These are phyloP conservation scores for Phyto melanocephala DNA, from an alignment of 2,888 invertebrate genomes.

Conservation along the genomic window DNA sequence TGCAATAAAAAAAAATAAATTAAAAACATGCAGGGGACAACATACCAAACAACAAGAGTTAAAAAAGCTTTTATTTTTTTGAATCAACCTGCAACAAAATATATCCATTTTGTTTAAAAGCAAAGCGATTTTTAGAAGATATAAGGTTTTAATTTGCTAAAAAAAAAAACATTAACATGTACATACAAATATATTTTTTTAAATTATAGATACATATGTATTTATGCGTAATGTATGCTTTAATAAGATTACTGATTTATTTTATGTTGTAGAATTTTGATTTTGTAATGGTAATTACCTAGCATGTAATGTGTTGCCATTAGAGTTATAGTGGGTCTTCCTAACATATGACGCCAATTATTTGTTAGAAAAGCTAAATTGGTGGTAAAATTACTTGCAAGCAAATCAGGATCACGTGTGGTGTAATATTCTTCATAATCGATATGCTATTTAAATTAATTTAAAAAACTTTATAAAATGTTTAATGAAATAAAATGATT, in stretches of 20 bases:
- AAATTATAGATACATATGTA: too few species aligned
- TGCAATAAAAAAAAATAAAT: constrained; percentile 6
- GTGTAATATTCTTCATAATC: constrained; percentile 97
- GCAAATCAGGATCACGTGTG: constrained; percentile 95
- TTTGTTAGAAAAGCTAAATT: constrained; percentile 97
- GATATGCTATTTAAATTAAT: constrained; percentile 83
- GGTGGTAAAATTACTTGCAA: constrained; percentile 95
- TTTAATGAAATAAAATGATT: constrained; percentile 37
- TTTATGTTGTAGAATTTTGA: constrained; percentile 6
- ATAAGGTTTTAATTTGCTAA: background rate
- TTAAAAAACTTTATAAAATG: constrained; percentile 49
- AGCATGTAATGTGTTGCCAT: constrained; percentile 90
- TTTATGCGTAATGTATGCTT: background rate
- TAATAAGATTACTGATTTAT: background rate
- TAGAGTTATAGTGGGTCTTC: constrained; percentile 95
- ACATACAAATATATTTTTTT: too few species aligned
- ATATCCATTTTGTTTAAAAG: constrained; percentile 11
- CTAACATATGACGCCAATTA: constrained; percentile 98
- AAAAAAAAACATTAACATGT: too few species aligned
- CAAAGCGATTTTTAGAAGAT: constrained; percentile 37
- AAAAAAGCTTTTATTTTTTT: background rate
- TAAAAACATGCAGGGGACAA: constrained; percentile 43
- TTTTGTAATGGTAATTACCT: constrained; percentile 82
- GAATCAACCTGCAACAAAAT: constrained; percentile 42
- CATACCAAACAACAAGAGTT: constrained; percentile 30